Conservation (phyloP, 2,797 vertebrate genomes). For the Silurus lanzhouensis region DNA sequence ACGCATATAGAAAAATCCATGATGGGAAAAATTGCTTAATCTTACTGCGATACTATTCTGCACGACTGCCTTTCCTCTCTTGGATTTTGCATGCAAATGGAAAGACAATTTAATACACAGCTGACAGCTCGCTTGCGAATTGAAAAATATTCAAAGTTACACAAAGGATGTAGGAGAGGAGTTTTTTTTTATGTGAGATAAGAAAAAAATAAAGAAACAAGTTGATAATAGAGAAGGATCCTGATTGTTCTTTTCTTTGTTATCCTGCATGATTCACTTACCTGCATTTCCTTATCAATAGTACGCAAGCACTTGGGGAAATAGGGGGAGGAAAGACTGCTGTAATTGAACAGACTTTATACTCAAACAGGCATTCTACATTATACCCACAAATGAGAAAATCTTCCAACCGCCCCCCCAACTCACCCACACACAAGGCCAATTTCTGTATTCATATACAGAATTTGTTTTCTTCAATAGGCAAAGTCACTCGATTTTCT, state of each 20-base stretch:
- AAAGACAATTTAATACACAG: conserved; percentile 41
- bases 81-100: conserved; percentile 30
- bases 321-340: conserved; percentile 47
- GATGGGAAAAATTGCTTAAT: conserved; percentile 26
- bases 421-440: not conserved
- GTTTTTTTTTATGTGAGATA: conserved; percentile 10
- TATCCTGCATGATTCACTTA: conserved; percentile 37
- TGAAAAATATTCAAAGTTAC: conserved; percentile 42
- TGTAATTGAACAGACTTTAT: conserved; percentile 51
- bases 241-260: conserved; percentile 16
- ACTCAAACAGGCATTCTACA: conserved; percentile 47
- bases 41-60: conserved; percentile 15
- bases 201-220: not conserved
- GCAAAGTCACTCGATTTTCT: conserved; percentile 35
- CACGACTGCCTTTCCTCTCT: conserved; percentile 21
- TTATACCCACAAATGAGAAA: conserved; percentile 50
- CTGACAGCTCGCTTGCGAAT: conserved; percentile 36
- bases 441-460: conserved; percentile 40
- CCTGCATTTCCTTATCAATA: conserved; percentile 48
- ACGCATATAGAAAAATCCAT: conserved; percentile 24
- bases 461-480: conserved; percentile 41
- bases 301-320: conserved; percentile 32
- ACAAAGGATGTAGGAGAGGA: conserved; percentile 15
- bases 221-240: conserved; percentile 8
- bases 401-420: not conserved